phyloP scores from a whole-genome alignment of 2,797 vertebrate genomes.

The Eidolon dupreanum region DNA sequence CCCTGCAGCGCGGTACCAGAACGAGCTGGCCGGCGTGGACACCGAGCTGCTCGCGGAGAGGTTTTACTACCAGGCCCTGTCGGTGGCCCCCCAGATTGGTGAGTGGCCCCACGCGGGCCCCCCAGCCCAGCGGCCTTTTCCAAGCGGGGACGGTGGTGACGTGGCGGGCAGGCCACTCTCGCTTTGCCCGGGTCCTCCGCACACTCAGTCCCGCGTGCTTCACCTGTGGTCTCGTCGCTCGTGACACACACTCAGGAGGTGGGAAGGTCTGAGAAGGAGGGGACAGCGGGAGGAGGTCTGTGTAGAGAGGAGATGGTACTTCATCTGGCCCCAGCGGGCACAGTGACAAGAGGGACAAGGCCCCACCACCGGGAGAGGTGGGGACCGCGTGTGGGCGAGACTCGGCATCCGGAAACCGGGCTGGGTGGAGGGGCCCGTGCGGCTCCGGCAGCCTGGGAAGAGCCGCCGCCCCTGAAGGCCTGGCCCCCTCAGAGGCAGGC shows the following conservation, averaged over 20 bases:
- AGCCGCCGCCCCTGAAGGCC: not conserved
- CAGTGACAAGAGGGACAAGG: not conserved
- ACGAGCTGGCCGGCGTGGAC: conserved; percentile 96
- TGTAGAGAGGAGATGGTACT: not conserved
- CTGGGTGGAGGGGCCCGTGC: not conserved
- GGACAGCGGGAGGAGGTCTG: not conserved
- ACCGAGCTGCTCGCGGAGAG: conserved; percentile 95
- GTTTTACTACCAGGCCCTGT: conserved; percentile 97
- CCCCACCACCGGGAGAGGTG: not conserved
- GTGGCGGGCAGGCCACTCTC: not conserved
- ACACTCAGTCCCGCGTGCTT: not conserved
- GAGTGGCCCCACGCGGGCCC: conserved; percentile 80
- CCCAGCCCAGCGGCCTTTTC: not conserved
- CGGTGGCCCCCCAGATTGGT: conserved; percentile 96
- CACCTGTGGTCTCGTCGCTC: not conserved
- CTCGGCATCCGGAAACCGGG: not conserved
- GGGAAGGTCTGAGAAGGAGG: not conserved
- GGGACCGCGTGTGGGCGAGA: not conserved
- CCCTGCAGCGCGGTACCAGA: conserved; percentile 95
- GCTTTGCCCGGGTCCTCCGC: not conserved
- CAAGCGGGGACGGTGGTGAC: not conserved
- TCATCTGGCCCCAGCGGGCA: not conserved
- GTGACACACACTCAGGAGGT: not conserved
- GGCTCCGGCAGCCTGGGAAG: not conserved
- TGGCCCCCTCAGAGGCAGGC: not conserved